Evolutionary conservation across 1,140 invertebrate species (phyloP).

Genomic region (Neodiprion lecontei): DNA sequence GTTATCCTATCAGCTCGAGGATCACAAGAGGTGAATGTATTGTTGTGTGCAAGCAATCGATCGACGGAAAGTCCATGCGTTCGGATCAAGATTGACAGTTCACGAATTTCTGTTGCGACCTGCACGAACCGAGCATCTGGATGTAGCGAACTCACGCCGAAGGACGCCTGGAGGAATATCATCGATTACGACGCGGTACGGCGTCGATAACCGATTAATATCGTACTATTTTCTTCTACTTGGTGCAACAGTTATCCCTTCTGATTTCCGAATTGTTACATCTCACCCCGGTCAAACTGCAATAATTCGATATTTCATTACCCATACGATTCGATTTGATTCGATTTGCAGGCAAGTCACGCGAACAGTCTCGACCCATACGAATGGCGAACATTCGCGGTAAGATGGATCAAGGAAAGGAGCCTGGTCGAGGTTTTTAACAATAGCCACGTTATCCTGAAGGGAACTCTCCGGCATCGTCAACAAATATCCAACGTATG

Average conservation of each 20-base stretch:
- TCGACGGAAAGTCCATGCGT: not conserved
- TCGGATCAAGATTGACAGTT: not conserved
- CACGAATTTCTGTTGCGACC: too few relatives aligned
- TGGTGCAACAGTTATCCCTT: too few relatives aligned
- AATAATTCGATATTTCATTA: not conserved
- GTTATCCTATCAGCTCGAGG: not conserved
- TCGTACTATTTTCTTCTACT: too few relatives aligned
- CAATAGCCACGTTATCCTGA: not conserved
- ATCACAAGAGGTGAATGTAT: not conserved
- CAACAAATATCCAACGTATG: not conserved
- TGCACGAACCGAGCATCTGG: too few relatives aligned
- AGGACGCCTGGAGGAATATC: too few relatives aligned
- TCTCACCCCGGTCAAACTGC: not conserved
- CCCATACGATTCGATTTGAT: not conserved
- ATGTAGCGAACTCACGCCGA: too few relatives aligned
- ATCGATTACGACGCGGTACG: not conserved
- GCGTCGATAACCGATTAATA: not conserved
- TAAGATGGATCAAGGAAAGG: constrained; percentile 34
- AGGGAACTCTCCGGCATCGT: not conserved
- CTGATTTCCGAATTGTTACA: too few relatives aligned
- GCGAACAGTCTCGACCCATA: constrained; percentile 21
- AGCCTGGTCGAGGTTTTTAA: constrained; percentile 18
- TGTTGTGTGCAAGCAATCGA: not conserved
- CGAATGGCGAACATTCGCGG: constrained; percentile 35
- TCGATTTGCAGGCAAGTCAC: too few relatives aligned